Evolutionary conservation across 2,797 vertebrate genomes (phyloP), one percentile per base, ranked within the genome.

Genomic region (Myotis findleyi): DNA sequence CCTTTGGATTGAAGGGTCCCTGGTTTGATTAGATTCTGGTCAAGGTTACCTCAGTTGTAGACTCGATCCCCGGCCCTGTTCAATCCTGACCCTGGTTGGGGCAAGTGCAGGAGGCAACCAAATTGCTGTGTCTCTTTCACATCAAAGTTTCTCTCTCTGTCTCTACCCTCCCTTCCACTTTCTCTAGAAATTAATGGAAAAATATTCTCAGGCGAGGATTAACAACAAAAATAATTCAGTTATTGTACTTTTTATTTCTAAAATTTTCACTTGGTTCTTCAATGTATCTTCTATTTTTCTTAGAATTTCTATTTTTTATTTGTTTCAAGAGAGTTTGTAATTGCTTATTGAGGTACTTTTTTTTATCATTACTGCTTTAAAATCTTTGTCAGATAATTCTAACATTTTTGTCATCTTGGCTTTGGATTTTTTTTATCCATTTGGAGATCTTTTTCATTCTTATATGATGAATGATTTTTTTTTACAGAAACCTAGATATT

Each of bases 391-490:
- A 49, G 13, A 10, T 79, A 73, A 69, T 94, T 95, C 47, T 85
- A 81, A 87, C n/a, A 69, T 77, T 30, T 84, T 82, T 92, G 38
- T 75, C 33, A 49, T 90, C n/a, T 87, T 93, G n/a, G 30, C 64
- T 92, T 87, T 83, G 44, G 10, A 14, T 80, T 55, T 10, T 96
- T 36, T 83, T 64, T n/a, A 94, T 76, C 93, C 18, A 71, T 13
- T 87, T 84, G 90, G 77, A 94, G 53, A 76, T 90, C 30, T 89
- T 96, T 93, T 69, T 94, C 69, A 68, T 86, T 89, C 21, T 86
- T 91, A 13, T 89, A 36, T 86, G 21, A 49, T 2, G 9, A 91
- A 25, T 88, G 33, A 64, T 85, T 89, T 76, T 88, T 87, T 97
- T 94, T 83, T 27, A 86, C n/a, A 82, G 53, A 75, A 87, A 95